These are phyloP conservation scores for Heliornis fulica DNA, from an alignment of 2,113 vertebrate genomes.

Conservation along the genomic window DNA sequence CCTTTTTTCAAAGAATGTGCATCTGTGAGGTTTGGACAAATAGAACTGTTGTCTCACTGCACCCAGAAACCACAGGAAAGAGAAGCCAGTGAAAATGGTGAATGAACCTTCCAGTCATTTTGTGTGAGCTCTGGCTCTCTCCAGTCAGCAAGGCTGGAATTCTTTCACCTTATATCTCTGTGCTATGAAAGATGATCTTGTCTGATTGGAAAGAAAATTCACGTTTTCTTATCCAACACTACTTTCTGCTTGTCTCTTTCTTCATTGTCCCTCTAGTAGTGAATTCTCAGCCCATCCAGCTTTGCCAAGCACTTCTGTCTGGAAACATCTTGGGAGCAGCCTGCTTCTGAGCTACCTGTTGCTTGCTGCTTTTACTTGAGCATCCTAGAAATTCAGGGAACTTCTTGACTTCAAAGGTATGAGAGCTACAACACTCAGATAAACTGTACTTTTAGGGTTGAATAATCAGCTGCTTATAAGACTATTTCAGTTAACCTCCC, in stretches of 20 bases:
- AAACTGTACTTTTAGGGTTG: not conserved
- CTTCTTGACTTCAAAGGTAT: not conserved
- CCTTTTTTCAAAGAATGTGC: not conserved
- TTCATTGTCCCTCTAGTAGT: not conserved
- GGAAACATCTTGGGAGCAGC: not conserved
- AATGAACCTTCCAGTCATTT: not conserved
- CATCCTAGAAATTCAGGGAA: not conserved
- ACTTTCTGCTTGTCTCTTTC: not conserved
- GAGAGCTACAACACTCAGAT: not conserved
- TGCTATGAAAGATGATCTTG: not conserved
- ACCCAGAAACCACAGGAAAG: not conserved
- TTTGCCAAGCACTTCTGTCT: not conserved
- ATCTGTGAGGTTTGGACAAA: not conserved
- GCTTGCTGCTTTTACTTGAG: not conserved
- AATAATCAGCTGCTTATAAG: not conserved
- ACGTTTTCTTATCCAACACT: not conserved
- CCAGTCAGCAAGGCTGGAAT: not conserved
- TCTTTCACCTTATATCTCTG: not conserved
- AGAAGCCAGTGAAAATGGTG: not conserved
- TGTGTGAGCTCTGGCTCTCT: not conserved
- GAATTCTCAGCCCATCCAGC: not conserved
- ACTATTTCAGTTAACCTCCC: not conserved
- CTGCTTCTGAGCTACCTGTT: not conserved
- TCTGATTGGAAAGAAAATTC: not conserved
- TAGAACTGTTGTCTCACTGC: not conserved